These are phyloP conservation scores for Dromococcyx pavoninus DNA, from an alignment of 2,797 vertebrate genomes.

Conservation along the genomic window DNA sequence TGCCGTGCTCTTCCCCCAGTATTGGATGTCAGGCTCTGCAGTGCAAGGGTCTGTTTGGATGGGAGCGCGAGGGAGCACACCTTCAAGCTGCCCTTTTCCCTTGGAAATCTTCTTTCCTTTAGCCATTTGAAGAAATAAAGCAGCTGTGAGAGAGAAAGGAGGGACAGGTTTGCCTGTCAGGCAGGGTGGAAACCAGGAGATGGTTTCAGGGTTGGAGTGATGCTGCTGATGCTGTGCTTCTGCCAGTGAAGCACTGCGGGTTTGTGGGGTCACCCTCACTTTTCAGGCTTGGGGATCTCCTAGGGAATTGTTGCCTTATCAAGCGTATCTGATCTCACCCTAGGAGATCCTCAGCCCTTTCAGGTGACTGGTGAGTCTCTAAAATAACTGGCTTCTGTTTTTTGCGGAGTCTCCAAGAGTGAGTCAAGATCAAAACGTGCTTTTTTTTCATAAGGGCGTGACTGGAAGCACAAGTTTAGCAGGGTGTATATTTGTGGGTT, in stretches of 20 bases:
- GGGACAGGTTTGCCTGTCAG: not conserved
- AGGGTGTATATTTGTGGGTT: not conserved
- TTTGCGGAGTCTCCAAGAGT: not conserved
- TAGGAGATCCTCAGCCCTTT: not conserved
- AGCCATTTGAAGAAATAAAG: not conserved
- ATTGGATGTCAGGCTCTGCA: fast-evolving
- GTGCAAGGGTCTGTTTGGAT: not conserved
- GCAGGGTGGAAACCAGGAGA: not conserved
- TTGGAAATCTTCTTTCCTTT: not conserved
- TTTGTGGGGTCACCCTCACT: not conserved
- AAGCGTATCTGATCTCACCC: not conserved
- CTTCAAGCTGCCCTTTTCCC: not conserved
- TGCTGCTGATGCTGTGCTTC: not conserved
- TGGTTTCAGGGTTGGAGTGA: not conserved
- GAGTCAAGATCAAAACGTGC: not conserved
- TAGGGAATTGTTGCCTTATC: not conserved
- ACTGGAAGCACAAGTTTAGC: not conserved
- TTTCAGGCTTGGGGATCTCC: fast-evolving
- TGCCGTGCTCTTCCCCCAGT: not conserved
- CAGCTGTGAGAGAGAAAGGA: not conserved
- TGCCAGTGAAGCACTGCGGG: fast-evolving
- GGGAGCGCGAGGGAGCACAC: not conserved
- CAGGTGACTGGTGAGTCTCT: not conserved
- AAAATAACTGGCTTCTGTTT: not conserved
- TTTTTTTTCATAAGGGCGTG: not conserved